A percentile compares a stretch with the other conserved stretches of the same genome.
These are phyloP conservation scores for Athene noctua DNA, from an alignment of 2,113 vertebrate species.

Conservation along the genomic window DNA sequence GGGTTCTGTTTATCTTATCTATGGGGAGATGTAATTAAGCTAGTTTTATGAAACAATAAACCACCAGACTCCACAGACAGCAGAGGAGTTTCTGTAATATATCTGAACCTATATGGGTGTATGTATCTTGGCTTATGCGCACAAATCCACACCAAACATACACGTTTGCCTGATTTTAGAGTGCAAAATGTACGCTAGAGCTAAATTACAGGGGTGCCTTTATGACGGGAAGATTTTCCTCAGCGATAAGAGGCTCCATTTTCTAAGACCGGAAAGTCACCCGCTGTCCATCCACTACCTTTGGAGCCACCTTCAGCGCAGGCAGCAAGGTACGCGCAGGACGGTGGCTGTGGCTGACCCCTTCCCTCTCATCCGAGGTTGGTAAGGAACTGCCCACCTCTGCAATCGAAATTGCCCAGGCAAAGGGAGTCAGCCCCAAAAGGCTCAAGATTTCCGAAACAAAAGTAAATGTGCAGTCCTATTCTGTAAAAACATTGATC, in stretches of 20 bases:
- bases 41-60: constrained; percentile 55
- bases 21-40: constrained; percentile 33
- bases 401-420: neutral
- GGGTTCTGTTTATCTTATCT: constrained; percentile 52
- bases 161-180: neutral
- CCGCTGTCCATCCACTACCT: neutral
- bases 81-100: neutral
- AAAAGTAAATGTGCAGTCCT: neutral
- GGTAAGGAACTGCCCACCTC: neutral
- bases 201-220: neutral
- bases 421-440: neutral
- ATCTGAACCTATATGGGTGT: neutral
- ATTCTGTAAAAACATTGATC: neutral
- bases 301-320: neutral
- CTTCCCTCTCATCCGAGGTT: neutral
- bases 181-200: neutral
- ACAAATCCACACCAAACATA: neutral
- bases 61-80: constrained; percentile 16
- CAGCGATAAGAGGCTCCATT: neutral
- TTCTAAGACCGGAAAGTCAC: neutral
- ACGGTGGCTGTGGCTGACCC: neutral
- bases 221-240: neutral
- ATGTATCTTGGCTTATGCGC: neutral
- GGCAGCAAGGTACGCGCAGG: neutral
- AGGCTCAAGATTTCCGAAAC: neutral